A percentile compares a stretch with the other conserved stretches of the same genome.
These are phyloP conservation scores for Patiria pectinifera DNA, from an alignment of 53 echinoderm and acorn worm species.

Conservation along the genomic window DNA sequence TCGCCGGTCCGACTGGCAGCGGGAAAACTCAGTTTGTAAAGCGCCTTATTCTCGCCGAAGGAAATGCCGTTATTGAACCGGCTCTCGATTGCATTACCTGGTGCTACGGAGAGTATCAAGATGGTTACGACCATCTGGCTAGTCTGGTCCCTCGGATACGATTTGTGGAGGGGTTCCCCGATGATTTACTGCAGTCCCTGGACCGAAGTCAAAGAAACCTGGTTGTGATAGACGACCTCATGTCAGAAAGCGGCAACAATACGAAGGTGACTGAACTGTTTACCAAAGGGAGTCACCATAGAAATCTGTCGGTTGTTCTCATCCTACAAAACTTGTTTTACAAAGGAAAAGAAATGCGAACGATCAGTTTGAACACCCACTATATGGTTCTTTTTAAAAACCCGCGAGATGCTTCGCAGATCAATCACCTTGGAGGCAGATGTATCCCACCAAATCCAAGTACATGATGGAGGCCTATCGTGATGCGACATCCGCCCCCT, in stretches of 20 bases:
- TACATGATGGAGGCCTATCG: constrained; percentile 77
- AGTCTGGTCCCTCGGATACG: constrained; percentile 44
- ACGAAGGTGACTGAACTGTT: constrained; percentile 70
- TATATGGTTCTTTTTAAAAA: constrained; percentile 83
- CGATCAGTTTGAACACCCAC: constrained; percentile 79
- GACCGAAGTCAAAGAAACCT: constrained; percentile 62
- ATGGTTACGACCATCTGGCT: constrained; percentile 65
- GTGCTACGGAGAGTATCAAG: constrained; percentile 88
- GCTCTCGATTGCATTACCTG: constrained; percentile 66
- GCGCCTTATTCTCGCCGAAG: constrained; percentile 33
- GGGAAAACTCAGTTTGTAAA: constrained; percentile 81
- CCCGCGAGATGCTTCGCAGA: constrained; percentile 81
- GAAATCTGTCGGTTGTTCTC: constrained; percentile 80
- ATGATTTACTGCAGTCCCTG: constrained; percentile 46
- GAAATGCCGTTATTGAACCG: constrained; percentile 53
- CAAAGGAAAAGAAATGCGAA: constrained; percentile 76
- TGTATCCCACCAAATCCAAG: constrained; percentile 74
- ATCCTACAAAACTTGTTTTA: constrained; percentile 81
- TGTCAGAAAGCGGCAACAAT: constrained; percentile 74
- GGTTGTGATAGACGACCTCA: constrained; percentile 80
- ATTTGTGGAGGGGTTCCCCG: constrained; percentile 78
- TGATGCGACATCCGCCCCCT: constrained; percentile 65
- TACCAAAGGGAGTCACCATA: constrained; percentile 84
- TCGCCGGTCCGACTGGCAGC: constrained; percentile 69
- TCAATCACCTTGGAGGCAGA: constrained; percentile 80